Percentiles rank a stretch among this genome's conserved stretches.
Conservation (phyloP, 2,888 invertebrate genomes). For the Balanococcus diminutus region DNA sequence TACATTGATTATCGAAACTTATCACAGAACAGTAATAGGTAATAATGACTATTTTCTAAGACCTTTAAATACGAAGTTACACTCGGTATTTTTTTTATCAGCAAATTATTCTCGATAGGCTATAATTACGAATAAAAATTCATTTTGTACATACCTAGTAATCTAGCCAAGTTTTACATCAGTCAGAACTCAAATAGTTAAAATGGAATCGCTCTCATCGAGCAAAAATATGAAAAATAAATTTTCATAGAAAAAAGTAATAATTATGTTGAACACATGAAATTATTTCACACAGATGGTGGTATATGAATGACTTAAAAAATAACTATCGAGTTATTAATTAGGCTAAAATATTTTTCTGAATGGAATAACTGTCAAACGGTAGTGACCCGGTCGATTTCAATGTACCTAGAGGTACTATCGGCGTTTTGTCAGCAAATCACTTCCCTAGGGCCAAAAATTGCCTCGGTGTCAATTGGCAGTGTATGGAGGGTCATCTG, state of each 20-base stretch:
- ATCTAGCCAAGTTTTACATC: not conserved
- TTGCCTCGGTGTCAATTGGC: slow-evolving; percentile 67
- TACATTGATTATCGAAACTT: slow-evolving; percentile 42
- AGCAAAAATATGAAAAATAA: slow-evolving; percentile 6
- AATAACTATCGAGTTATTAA: not conserved
- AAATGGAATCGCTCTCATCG: not conserved
- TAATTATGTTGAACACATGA: slow-evolving; percentile 24
- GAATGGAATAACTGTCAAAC: slow-evolving; percentile 68
- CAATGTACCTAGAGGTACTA: slow-evolving; percentile 92
- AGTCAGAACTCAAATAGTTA: not conserved
- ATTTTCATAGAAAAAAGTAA: not conserved
- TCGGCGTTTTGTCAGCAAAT: slow-evolving; percentile 92
- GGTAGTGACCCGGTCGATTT: slow-evolving; percentile 87
- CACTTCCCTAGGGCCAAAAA: slow-evolving; percentile 63
- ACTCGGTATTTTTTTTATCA: not conserved
- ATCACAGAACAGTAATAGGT: slow-evolving; percentile 26
- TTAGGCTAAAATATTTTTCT: not conserved
- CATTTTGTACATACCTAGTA: not conserved
- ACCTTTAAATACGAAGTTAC: slow-evolving; percentile 1
- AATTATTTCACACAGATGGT: not conserved
- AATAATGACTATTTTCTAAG: slow-evolving; percentile 11
- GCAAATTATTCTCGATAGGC: no score
- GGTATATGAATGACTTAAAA: not conserved
- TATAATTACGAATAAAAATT: not conserved
- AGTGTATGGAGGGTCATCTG: slow-evolving; percentile 65